phyloP scores from a whole-genome alignment of 1,140 invertebrate genomes.

The Zaprionus nigranus region DNA sequence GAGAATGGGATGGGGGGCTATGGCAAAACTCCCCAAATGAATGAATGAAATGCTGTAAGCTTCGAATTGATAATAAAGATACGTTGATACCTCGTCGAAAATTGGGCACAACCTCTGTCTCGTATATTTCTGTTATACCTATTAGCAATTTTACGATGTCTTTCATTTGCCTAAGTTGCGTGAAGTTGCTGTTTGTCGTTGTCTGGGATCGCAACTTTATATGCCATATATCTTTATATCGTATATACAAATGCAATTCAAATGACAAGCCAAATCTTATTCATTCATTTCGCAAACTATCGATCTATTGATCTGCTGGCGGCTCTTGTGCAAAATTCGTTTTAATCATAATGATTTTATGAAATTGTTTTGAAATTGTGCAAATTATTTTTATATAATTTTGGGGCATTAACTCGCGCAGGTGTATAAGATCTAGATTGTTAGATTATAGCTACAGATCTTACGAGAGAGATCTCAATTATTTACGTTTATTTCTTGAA shows the following conservation, averaged over 20 bases:
- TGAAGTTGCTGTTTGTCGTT: slow-evolving; percentile 37
- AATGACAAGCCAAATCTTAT: slow-evolving; percentile 46
- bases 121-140: slow-evolving; percentile 33
- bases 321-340: slow-evolving; percentile 36
- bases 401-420: slow-evolving; percentile 46
- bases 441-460: slow-evolving; percentile 44
- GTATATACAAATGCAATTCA: slow-evolving; percentile 5
- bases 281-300: slow-evolving; percentile 21
- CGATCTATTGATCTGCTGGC: slow-evolving; percentile 25
- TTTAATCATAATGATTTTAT: slow-evolving; percentile 46
- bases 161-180: slow-evolving; percentile 76
- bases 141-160: slow-evolving; percentile 75
- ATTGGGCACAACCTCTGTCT: slow-evolving; percentile 53
- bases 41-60: slow-evolving; percentile 47
- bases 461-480: neutral
- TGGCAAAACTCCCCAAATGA: slow-evolving; percentile 39
- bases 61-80: slow-evolving; percentile 53
- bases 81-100: slow-evolving; percentile 15
- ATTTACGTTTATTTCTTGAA: slow-evolving; percentile 24
- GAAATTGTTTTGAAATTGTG: slow-evolving; percentile 56
- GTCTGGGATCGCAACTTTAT: neutral
- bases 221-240: slow-evolving; percentile 19
- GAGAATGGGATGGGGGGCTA: neutral
- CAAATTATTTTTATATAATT: slow-evolving; percentile 70
- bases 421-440: slow-evolving; percentile 59